phyloP scores from a whole-genome alignment of 1,140 invertebrate genomes.

The Bombus cullumanus region DNA sequence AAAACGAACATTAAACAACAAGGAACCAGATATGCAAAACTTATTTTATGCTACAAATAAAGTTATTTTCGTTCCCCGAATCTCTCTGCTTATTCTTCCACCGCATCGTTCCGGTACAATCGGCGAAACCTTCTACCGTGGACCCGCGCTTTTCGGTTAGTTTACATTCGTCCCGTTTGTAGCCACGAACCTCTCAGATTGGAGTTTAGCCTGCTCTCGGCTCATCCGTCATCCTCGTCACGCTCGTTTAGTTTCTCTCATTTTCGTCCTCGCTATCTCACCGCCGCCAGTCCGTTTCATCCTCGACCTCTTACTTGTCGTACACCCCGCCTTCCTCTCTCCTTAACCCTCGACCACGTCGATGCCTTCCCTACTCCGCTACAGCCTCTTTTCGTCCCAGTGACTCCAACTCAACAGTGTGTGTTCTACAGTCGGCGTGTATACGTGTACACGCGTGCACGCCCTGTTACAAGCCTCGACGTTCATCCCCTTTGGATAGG shows the following conservation, averaged over 20 bases:
- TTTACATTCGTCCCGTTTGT: slow-evolving; percentile 36
- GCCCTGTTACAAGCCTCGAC: slow-evolving; percentile 6
- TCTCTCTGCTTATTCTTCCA: not conserved
- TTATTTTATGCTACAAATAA: not conserved
- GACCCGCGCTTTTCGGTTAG: slow-evolving; percentile 21
- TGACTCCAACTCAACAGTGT: slow-evolving; percentile 15
- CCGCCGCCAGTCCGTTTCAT: slow-evolving; percentile 35
- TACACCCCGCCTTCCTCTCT: slow-evolving; percentile 25
- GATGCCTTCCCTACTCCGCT: slow-evolving; percentile 4
- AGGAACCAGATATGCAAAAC: not conserved
- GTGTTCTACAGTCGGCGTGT: slow-evolving; percentile 9
- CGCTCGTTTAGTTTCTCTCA: slow-evolving; percentile 39
- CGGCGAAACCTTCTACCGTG: slow-evolving; percentile 7
- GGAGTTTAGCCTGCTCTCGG: slow-evolving; percentile 25
- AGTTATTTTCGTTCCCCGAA: not conserved
- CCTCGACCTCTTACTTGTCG: slow-evolving; percentile 35
- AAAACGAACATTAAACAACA: not conserved
- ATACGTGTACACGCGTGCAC: slow-evolving; percentile 11
- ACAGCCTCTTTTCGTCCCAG: slow-evolving; percentile 30
- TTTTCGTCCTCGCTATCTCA: slow-evolving; percentile 29
- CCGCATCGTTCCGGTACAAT: slow-evolving; percentile 17
- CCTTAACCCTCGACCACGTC: slow-evolving; percentile 19
- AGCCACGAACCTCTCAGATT: slow-evolving; percentile 46
- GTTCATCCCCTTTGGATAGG: slow-evolving; percentile 43
- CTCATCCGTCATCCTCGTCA: slow-evolving; percentile 40